Percentiles rank a stretch among this genome's conserved stretches.
phyloP scores from a whole-genome alignment of 2,888 invertebrate genomes.

The Ophion ventricosus region DNA sequence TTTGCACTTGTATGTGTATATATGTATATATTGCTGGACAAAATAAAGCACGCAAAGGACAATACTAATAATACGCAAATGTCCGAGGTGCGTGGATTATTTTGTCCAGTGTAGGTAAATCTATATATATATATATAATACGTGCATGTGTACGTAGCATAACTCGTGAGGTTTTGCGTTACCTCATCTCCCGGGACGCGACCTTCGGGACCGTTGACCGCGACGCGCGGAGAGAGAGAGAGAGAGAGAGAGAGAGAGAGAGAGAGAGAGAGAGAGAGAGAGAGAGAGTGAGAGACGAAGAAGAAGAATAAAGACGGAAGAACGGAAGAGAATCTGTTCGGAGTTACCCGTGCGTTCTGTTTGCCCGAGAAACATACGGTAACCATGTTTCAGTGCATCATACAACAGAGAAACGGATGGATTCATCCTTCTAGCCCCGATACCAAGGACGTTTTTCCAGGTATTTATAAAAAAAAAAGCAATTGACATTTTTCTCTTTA shows the following conservation, averaged over 20 bases:
- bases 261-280: conserved; percentile 15
- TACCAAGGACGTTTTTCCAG: conserved; percentile 90
- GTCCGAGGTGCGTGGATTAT: too few species aligned
- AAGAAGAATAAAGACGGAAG: conserved; percentile 40
- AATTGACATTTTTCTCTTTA: neutral
- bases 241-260: conserved; percentile 6
- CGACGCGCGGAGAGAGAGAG: conserved; percentile 40
- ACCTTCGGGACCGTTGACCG: conserved; percentile 65
- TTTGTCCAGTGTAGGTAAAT: too few species aligned
- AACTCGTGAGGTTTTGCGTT: conserved; percentile 20
- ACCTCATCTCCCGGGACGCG: conserved; percentile 53
- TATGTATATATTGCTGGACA: too few species aligned
- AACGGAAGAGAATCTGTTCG: conserved; percentile 24
- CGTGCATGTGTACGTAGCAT: neutral
- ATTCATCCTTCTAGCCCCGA: conserved; percentile 89
- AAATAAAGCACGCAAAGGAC: too few species aligned
- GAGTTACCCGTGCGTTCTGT: conserved; percentile 28
- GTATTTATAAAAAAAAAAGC: conserved; percentile 81
- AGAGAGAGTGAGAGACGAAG: conserved; percentile 7
- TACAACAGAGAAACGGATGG: conserved; percentile 92
- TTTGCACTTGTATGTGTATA: too few species aligned
- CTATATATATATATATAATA: neutral
- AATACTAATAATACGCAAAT: too few species aligned
- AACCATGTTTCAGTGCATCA: conserved; percentile 92
- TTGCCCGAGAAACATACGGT: conserved; percentile 33